Base-by-base conservation (phyloP, 2,113 vertebrate genomes). In the Esox niger region DNA sequence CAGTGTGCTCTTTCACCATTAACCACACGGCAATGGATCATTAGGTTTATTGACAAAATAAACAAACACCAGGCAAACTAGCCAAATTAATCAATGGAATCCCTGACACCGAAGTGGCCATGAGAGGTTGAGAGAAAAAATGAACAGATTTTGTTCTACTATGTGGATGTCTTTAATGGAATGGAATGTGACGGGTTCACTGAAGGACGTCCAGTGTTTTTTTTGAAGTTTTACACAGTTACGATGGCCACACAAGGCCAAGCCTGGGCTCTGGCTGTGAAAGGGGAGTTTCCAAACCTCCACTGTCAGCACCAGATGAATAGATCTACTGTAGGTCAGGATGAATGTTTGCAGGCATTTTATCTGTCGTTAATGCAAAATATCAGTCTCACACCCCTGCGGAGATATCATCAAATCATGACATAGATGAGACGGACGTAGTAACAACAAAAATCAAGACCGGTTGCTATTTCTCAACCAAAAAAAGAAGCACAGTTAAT, bases 141-240 rank as follows among this genome's bases (percentile, higher is more conserved):
- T 29, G 9, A 21, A 21, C n/a, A 73, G 60, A 85, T 74, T 79
- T 78, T 75, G 73, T 64, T 47, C 78, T 73, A 73, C 57, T 71
- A 33, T 55, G n/a, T n/a, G 68, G 38, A 76, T 81, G 58, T 76
- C 33, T 70, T 46, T 58, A 74, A 79, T 61, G 35, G 30, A 70
- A 76, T 81, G 60, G 82, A 81, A 85, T 75, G 73, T 83, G 82
- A 84, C 57, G 64, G 64, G 23, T 27, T 54, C 66, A 80, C 77
- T 59, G 66, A n/a, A n/a, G n/a, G 49, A 74, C 60, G 55, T 59
- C 73, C 72, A 77, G 64, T n/a, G n/a, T 62, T 76, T 85, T 85
- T 82, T 70, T 63, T 69, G 83, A 76, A 72, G 55, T 83, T 78
- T 68, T 70, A 43, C 62, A 68, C 38, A 74, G 75, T 21, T 30